Evolutionary conservation across 2,797 vertebrate species (phyloP).

Genomic region (Bradypus variegatus): DNA sequence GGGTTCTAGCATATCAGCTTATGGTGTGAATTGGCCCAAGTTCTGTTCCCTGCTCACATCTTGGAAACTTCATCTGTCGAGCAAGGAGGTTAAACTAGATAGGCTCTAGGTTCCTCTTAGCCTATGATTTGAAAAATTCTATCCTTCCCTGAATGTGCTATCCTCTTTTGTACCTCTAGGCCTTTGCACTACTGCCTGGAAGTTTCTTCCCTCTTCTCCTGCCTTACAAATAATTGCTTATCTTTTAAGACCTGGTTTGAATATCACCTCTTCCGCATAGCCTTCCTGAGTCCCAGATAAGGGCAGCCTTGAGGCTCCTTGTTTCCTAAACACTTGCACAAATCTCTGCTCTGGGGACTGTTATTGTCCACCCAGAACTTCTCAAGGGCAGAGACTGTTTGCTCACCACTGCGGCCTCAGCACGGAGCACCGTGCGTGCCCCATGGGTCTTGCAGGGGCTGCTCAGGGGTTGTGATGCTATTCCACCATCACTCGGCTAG

Average conservation of each 20-base stretch:
- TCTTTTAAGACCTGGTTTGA: neutral
- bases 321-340: neutral
- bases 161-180: neutral
- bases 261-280: neutral
- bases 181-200: neutral
- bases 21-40: neutral
- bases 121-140: neutral
- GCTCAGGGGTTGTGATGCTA: neutral
- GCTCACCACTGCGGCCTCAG: neutral
- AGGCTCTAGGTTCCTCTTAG: neutral
- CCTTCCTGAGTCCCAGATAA: neutral
- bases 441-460: neutral
- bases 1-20: neutral
- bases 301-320: neutral
- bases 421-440: neutral
- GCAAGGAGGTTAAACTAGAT: neutral
- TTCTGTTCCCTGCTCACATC: neutral
- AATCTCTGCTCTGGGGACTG: neutral
- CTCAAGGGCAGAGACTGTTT: neutral
- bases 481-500: constrained; percentile 39
- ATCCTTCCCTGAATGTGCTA: neutral
- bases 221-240: neutral
- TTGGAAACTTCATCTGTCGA: neutral
- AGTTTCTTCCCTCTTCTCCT: neutral
- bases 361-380: neutral